A percentile compares a stretch with the other conserved stretches of the same genome.
Evolutionary conservation across 2,888 invertebrate genomes (phyloP).

Genomic region (Tiliacea citrago): DNA sequence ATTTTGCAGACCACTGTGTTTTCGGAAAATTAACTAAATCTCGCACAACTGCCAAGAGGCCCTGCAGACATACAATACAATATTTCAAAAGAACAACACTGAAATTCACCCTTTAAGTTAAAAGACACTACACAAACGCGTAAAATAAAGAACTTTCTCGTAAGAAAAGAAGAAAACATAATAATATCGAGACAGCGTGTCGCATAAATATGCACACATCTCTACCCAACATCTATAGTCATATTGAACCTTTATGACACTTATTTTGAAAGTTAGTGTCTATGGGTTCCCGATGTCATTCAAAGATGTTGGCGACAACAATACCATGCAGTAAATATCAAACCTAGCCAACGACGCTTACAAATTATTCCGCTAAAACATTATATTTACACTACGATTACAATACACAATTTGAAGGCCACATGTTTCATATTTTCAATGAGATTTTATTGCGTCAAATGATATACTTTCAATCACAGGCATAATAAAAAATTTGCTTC

Average conservation of each 20-base stretch:
- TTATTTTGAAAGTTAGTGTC: constrained; percentile 11
- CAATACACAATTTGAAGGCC: constrained; percentile 64
- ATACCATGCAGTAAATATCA: constrained; percentile 30
- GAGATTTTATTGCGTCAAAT: constrained; percentile 22
- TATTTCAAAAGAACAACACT: constrained; percentile 49
- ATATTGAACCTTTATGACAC: background rate
- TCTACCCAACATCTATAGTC: background rate
- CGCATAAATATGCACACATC: constrained; percentile 1
- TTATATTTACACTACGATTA: constrained; percentile 63
- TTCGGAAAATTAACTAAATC: constrained; percentile 42
- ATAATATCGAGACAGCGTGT: constrained; percentile 1
- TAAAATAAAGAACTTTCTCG: constrained; percentile 28
- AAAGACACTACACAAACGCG: constrained; percentile 39
- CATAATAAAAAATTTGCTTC: constrained; percentile 21
- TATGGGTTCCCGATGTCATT: background rate
- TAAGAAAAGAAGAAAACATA: constrained; percentile 40
- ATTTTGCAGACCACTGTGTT: constrained; percentile 50
- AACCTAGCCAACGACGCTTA: constrained; percentile 37
- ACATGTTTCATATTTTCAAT: constrained; percentile 58
- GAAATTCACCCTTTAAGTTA: constrained; percentile 50
- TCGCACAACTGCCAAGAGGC: constrained; percentile 18
- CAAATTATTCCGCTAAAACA: constrained; percentile 31
- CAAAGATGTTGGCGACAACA: constrained; percentile 7
- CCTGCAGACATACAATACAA: constrained; percentile 44
- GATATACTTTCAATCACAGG: constrained; percentile 32